A percentile compares a stretch with the other conserved stretches of the same genome.
phyloP scores from a whole-genome alignment of 2,113 vertebrate species.

The Dipodomys merriami region DNA sequence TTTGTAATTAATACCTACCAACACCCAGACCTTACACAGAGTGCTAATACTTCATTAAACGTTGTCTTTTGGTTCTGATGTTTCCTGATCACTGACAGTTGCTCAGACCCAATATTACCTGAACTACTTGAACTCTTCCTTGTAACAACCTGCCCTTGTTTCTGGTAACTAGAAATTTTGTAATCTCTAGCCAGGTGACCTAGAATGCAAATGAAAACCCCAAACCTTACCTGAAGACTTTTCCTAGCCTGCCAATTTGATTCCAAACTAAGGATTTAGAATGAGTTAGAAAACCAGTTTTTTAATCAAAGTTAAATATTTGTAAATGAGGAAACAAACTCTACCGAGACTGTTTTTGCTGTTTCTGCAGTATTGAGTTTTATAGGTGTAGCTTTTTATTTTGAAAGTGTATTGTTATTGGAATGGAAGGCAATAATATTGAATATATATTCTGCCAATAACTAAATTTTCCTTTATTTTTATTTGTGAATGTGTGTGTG shows the following conservation, averaged over 20 bases:
- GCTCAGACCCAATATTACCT: not conserved
- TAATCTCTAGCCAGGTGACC: slow-evolving; percentile 46
- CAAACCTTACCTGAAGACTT: not conserved
- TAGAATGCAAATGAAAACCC: slow-evolving; percentile 7
- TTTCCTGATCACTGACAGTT: not conserved
- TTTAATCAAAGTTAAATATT: not conserved
- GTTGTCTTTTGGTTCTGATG: not conserved
- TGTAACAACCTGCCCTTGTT: not conserved
- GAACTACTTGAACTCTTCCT: slow-evolving; percentile 36
- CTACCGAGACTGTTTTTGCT: not conserved
- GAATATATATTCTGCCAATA: not conserved
- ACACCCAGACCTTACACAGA: not conserved
- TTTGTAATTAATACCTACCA: not conserved
- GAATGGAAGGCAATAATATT: not conserved
- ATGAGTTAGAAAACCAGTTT: slow-evolving; percentile 24
- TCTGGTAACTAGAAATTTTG: slow-evolving; percentile 25
- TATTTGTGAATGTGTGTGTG: not conserved
- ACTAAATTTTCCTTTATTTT: slow-evolving; percentile 14
- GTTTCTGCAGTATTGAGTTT: slow-evolving; percentile 48
- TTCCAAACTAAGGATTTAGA: slow-evolving; percentile 19
- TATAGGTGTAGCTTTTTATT: not conserved
- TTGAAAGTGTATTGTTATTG: not conserved
- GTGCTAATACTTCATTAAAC: not conserved
- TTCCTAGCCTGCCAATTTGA: not conserved
- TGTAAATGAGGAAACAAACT: slow-evolving; percentile 12